These are phyloP conservation scores for Ceuthmochares aereus DNA, from an alignment of 2,113 vertebrate species.

Conservation along the genomic window DNA sequence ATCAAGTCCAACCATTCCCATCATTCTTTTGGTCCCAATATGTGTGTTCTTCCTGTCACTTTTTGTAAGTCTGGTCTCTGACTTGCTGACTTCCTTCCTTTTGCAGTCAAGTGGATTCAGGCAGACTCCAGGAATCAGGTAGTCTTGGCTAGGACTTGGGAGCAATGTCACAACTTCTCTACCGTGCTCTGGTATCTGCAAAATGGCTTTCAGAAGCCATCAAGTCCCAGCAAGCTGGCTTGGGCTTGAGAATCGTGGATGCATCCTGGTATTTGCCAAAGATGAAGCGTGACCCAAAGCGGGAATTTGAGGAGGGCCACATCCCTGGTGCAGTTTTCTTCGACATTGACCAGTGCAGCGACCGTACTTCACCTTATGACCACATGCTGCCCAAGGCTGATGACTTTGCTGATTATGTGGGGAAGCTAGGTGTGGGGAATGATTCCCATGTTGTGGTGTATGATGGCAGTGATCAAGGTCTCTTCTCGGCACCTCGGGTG, in stretches of 20 bases:
- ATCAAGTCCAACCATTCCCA: too few relatives aligned
- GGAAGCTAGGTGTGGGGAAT: constrained; percentile 84
- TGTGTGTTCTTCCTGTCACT: accelerated
- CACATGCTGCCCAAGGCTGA: constrained; percentile 87
- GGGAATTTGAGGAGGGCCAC: constrained; percentile 85
- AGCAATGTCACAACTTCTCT: constrained; percentile 83
- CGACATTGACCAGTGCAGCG: constrained; percentile 88
- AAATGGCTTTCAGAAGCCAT: constrained; percentile 89
- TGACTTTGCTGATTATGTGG: constrained; percentile 84
- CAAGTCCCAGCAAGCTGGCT: constrained; percentile 73
- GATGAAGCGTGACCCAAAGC: constrained; percentile 78
- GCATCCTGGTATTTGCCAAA: constrained; percentile 92
- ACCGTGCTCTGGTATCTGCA: constrained; percentile 83
- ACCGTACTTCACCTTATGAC: constrained; percentile 82
- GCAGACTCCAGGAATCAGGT: not conserved
- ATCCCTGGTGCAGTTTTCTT: constrained; percentile 89
- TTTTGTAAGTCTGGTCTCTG: not conserved
- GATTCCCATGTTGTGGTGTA: constrained; percentile 92
- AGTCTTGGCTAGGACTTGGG: not conserved
- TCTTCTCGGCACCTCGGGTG: constrained; percentile 87
- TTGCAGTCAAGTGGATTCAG: not conserved
- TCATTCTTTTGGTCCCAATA: not conserved
- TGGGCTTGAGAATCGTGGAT: constrained; percentile 85
- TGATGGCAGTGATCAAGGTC: constrained; percentile 89
- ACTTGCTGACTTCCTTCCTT: not conserved